A percentile compares a stretch with the other conserved stretches of the same genome.
These are phyloP conservation scores for Bursaphelenchus okinawaensis DNA, from an alignment of 2,888 invertebrate genomes.

Conservation along the genomic window DNA sequence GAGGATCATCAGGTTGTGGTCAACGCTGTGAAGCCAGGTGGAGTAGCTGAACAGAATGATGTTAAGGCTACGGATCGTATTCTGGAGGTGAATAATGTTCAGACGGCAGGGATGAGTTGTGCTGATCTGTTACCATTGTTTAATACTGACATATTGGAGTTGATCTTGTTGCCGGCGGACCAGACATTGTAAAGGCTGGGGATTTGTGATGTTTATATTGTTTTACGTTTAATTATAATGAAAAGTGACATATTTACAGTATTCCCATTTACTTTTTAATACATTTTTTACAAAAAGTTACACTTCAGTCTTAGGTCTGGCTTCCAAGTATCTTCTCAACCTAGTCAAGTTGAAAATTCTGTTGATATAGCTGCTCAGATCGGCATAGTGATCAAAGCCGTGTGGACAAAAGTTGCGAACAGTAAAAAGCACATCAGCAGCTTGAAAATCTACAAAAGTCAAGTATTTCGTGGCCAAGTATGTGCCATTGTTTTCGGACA, in stretches of 20 bases:
- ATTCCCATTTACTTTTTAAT: too few species aligned
- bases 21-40: constrained; percentile 7
- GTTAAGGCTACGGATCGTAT: constrained; percentile 1
- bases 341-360: constrained; percentile 11
- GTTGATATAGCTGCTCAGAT: constrained; percentile 18
- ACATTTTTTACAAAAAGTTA: background rate
- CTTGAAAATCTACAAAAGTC: constrained; percentile 23
- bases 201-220: too few species aligned
- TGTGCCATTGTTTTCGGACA: constrained; percentile 14
- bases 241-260: background rate
- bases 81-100: constrained; percentile 7
- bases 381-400: constrained; percentile 13
- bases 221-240: background rate
- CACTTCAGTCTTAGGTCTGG: background rate
- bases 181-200: background rate
- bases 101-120: background rate
- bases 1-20: background rate
- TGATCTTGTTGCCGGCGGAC: background rate
- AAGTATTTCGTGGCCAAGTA: constrained; percentile 26
- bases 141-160: constrained; percentile 4
- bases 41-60: constrained; percentile 3
- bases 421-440: constrained; percentile 22
- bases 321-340: constrained; percentile 3
- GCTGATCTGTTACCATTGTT: constrained; percentile 8
- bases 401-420: constrained; percentile 11